Evolutionary conservation across 1,140 invertebrate species (phyloP), one percentile per base, ranked within the genome.

Genomic region (Stegodyphus mimosarum): DNA sequence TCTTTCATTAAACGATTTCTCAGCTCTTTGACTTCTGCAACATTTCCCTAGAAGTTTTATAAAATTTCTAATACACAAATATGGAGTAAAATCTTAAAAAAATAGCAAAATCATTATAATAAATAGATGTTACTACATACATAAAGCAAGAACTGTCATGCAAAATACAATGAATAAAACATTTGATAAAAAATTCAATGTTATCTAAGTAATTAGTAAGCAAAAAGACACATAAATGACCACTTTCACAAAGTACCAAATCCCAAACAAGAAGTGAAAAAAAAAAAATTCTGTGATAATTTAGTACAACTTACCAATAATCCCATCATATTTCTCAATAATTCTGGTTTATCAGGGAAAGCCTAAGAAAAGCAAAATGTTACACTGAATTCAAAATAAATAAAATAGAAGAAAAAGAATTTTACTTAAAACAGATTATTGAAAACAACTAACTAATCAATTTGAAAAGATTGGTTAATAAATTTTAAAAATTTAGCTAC

Each of bases 281-380:
- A 60, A 60, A 10, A 2, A 2, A 2, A 2, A 10, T 2, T 60
- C 1, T 10, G 55, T 1, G 55, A 60, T 15, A 60, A 60, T 15
- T 60, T 60, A 60, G 2, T 60, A 10, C 48, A 17, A 87, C 88
- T 89, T 89, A 91, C 90, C 88, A 92, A 89, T n/a, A 92, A 77
- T 15, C 91, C 97, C 97, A 99, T 98, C 97, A 98, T 98, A 89
- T 98, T 98, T 64, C 97, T 92, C 51, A 98, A 90, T 48, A 98
- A 90, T 90, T 98, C 97, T 87, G 96, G 94, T 90, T 95, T 96
- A 70, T 95, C 92, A 0, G 95, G 94, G 91, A 97, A 98, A 89
- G 92, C 93, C 95, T 97, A 89, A 5, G 91, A 89, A 1, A 60
- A 60, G 9, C 0, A 9, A 60, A 60, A 10, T 60, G 15, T 60